Base-by-base conservation (phyloP, 2,888 invertebrate genomes). In the Rhingia rostrata region DNA sequence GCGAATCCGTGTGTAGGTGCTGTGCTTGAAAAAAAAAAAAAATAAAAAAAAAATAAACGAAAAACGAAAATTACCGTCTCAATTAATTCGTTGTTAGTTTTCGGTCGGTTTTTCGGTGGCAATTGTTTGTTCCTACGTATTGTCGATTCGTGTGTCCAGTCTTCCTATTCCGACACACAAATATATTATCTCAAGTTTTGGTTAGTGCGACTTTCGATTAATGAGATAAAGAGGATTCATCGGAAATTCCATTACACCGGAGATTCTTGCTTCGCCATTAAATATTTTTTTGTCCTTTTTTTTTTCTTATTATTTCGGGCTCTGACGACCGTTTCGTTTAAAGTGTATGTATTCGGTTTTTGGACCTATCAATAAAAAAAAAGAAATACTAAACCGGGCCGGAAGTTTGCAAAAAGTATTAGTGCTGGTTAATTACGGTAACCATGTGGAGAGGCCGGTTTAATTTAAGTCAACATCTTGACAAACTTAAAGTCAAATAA, bases 91-190 rank as follows among this genome's bases (percentile, higher is more conserved):
- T 72, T 73, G 43, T 56, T 73, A 61, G 47, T 64, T 63, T 67
- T 73, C 67, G 72, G 56, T 72, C 77, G 81, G 72, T 54, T 74
- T 81, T 81, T 81, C 47, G 81, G 70, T 82, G 66, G 78, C 66
- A 72, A 53, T 66, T 74, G 49, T 45, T 43, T 56, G 12, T 66
- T 9, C 39, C 33, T 63, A 49, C 64, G 67, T 77, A 74, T 58
- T 70, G 72, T 49, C 41, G 61, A 72, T 54, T 54, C 12, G 60
- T 49, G 60, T 72, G 70, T 70, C 75, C 63, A 54, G 22, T 70
- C 51, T 51, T 75, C 45, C 33, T 43, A 53, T 60, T 37, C 7
- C 49, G 9, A 22, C 22, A 22, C 22, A 22, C 39, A 14, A 37
- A 70, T 30, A 53, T 72, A 60, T 77, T 51, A 61, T 66, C 39